Conservation (phyloP, 30 jellyfish, hydroid and myxozoan genomes). For the Morbakka virulenta region DNA sequence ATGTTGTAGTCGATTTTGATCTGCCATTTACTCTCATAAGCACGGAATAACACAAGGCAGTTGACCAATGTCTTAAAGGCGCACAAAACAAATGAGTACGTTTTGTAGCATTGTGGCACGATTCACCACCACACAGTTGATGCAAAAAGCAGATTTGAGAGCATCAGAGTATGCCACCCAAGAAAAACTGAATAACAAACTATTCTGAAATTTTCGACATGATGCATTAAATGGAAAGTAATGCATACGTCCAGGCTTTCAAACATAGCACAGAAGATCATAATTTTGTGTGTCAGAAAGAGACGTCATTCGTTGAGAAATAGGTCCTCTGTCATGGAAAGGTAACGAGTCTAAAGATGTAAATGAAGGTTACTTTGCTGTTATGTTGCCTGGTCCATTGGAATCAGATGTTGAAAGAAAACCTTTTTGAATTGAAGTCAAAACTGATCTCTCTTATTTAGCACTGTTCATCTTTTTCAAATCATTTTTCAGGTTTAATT, state of each 20-base stretch:
- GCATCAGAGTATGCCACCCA: conserved; percentile 38
- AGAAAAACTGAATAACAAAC: conserved; percentile 7
- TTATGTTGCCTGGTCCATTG: no score
- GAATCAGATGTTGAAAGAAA: no score
- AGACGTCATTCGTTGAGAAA: no score
- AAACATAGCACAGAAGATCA: conserved; percentile 17
- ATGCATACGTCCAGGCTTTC: background rate
- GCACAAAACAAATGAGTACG: background rate
- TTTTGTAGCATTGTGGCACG: background rate
- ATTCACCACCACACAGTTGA: conserved; percentile 50
- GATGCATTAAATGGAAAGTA: background rate
- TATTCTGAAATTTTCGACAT: conserved; percentile 14
- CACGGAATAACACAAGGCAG: background rate
- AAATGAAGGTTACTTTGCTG: no score
- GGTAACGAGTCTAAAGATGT: no score
- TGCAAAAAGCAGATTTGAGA: conserved; percentile 34
- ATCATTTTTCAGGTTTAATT: no score
- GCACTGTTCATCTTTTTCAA: no score
- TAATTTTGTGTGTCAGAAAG: no score
- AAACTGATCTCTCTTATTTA: no score
- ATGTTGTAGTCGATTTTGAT: background rate
- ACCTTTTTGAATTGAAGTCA: no score
- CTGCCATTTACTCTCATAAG: background rate
- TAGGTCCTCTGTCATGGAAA: no score
- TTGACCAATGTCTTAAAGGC: background rate